Evolutionary conservation across 1,140 invertebrate genomes (phyloP).

Genomic region (Drosophila funebris): DNA sequence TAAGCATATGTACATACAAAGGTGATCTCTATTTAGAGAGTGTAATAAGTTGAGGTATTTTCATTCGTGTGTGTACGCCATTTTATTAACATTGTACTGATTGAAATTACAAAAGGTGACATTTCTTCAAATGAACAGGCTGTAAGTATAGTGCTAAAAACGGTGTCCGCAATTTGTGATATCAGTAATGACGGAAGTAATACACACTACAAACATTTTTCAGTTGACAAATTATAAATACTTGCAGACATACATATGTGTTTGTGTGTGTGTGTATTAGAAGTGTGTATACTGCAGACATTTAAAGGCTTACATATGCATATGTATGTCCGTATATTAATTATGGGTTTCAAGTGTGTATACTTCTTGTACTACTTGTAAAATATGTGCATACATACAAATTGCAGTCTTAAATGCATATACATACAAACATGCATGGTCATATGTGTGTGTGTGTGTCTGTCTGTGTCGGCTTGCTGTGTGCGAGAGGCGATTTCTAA

Average conservation of each 20-base stretch:
- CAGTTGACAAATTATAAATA: background rate
- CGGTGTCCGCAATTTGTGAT: background rate
- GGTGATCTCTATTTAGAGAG: slow-evolving; percentile 10
- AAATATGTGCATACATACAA: slow-evolving; percentile 26
- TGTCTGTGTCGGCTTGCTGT: slow-evolving; percentile 4
- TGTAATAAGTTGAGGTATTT: slow-evolving; percentile 28
- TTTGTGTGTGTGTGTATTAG: background rate
- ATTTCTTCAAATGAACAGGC: background rate
- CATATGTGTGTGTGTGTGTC: background rate
- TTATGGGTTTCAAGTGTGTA: slow-evolving; percentile 69
- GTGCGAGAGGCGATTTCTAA: slow-evolving; percentile 35
- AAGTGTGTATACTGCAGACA: background rate
- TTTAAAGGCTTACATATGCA: slow-evolving; percentile 11
- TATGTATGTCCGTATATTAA: slow-evolving; percentile 43
- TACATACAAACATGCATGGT: slow-evolving; percentile 5
- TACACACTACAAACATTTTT: background rate
- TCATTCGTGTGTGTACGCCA: slow-evolving; percentile 8
- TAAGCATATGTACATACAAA: background rate
- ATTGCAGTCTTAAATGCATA: too few species aligned
- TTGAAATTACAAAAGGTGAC: background rate
- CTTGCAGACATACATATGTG: background rate
- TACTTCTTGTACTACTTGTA: slow-evolving; percentile 54
- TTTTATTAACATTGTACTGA: slow-evolving; percentile 22
- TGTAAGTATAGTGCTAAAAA: background rate
- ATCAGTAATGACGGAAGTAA: background rate